A percentile compares a stretch with the other conserved stretches of the same genome.
phyloP scores from a whole-genome alignment of 2,888 invertebrate species.

The Junonia oenone region DNA sequence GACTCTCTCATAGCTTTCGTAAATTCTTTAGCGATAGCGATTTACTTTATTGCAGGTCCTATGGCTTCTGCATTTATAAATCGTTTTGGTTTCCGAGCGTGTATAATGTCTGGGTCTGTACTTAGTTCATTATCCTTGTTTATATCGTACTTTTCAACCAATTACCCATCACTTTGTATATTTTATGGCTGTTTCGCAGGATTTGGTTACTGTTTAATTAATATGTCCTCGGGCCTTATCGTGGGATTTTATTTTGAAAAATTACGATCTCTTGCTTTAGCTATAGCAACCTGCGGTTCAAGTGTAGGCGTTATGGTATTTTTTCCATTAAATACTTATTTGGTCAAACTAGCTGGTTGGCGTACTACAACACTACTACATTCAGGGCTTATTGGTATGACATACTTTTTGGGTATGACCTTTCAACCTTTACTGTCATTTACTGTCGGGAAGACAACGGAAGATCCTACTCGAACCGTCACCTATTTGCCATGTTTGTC shows the following conservation, averaged over 20 bases:
- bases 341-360: constrained; percentile 58
- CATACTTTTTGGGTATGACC: constrained; percentile 58
- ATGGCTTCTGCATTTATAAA: constrained; percentile 64
- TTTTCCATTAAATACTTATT: constrained; percentile 52
- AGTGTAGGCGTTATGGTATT: constrained; percentile 60
- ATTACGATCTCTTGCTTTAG: constrained; percentile 54
- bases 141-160: constrained; percentile 51
- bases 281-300: constrained; percentile 56
- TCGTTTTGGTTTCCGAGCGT: constrained; percentile 64
- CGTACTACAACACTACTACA: constrained; percentile 55
- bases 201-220: constrained; percentile 56
- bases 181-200: constrained; percentile 59
- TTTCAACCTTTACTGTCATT: constrained; percentile 59
- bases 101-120: constrained; percentile 59
- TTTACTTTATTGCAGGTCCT: constrained; percentile 59
- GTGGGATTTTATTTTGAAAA: constrained; percentile 72
- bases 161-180: constrained; percentile 43
- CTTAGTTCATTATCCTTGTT: constrained; percentile 50
- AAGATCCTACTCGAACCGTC: constrained; percentile 58
- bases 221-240: constrained; percentile 53
- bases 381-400: constrained; percentile 52
- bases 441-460: constrained; percentile 49
- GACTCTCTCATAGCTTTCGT: constrained; percentile 51
- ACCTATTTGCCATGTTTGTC: constrained; percentile 63
- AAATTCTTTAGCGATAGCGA: constrained; percentile 58